phyloP scores from a whole-genome alignment of 1,140 invertebrate genomes.

The Triops longicaudatus region DNA sequence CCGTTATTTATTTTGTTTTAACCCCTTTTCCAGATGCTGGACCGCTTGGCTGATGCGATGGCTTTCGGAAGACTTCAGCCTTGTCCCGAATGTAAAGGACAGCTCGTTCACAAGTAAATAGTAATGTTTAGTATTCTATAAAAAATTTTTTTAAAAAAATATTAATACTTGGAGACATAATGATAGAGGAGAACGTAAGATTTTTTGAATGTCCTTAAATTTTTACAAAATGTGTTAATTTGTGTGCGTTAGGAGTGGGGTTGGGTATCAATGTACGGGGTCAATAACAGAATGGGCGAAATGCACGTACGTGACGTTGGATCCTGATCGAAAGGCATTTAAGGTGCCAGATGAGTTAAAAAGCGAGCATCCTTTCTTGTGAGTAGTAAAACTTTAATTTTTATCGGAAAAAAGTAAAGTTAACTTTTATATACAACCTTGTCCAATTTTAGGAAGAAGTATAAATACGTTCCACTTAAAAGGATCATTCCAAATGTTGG shows the following conservation, averaged over 20 bases:
- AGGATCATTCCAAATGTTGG: slow-evolving; percentile 51
- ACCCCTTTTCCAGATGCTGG: slow-evolving; percentile 54
- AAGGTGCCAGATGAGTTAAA: slow-evolving; percentile 59
- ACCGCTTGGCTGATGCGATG: slow-evolving; percentile 71
- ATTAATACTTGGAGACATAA: no score
- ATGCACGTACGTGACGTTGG: slow-evolving; percentile 61
- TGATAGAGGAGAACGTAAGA: no score
- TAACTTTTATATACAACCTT: no score
- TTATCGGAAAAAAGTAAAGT: background rate
- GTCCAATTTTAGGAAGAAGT: slow-evolving; percentile 43
- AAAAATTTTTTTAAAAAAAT: no score
- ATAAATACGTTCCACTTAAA: slow-evolving; percentile 53
- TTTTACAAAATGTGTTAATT: no score
- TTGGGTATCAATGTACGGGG: slow-evolving; percentile 70
- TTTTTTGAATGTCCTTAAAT: no score
- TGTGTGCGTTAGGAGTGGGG: slow-evolving; percentile 50
- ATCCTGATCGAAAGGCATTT: slow-evolving; percentile 65
- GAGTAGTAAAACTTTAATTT: slow-evolving; percentile 32
- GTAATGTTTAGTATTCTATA: background rate
- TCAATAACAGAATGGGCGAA: slow-evolving; percentile 82
- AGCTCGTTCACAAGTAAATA: slow-evolving; percentile 50
- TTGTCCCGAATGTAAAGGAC: slow-evolving; percentile 73
- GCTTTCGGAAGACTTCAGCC: slow-evolving; percentile 71
- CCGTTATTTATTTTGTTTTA: slow-evolving; percentile 18
- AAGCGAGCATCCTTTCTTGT: slow-evolving; percentile 52